A percentile compares a stretch with the other conserved stretches of the same genome.
Conservation (phyloP, 2,113 vertebrate species). For the Ginglymostoma cirratum region DNA sequence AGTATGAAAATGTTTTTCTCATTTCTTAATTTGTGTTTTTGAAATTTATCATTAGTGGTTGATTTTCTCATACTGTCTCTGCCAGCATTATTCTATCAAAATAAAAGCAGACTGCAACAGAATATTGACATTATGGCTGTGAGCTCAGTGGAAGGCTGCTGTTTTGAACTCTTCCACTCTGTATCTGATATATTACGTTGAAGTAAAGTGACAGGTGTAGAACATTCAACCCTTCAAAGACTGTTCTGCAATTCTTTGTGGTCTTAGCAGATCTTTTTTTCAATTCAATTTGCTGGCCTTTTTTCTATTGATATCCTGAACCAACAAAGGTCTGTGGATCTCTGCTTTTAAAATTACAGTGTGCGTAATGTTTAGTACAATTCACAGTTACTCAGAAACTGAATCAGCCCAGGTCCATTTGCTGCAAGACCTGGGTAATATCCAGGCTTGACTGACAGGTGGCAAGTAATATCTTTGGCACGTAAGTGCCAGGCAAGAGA, state of each 20-base stretch:
- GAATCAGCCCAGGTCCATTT: too few species aligned
- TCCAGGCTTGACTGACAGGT: too few species aligned
- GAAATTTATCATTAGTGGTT: not conserved
- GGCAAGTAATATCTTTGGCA: too few species aligned
- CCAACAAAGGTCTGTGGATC: not conserved
- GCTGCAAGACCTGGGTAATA: too few species aligned
- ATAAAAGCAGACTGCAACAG: not conserved
- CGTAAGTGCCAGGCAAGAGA: too few species aligned
- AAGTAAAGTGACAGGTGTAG: not conserved
- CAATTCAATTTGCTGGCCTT: not conserved
- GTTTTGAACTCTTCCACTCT: not conserved
- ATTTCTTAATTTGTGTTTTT: not conserved
- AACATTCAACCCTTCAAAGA: not conserved
- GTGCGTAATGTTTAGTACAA: not conserved
- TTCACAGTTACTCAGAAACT: too few species aligned
- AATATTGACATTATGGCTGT: not conserved
- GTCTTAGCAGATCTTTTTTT: not conserved
- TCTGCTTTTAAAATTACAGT: not conserved
- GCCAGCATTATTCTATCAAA: not conserved
- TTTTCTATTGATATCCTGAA: not conserved
- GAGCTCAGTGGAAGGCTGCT: not conserved
- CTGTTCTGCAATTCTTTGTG: not conserved
- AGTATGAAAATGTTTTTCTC: not conserved
- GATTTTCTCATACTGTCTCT: not conserved
- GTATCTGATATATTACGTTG: not conserved